Evolutionary conservation across 1,140 invertebrate genomes (phyloP), one percentile per base, ranked within the genome.

Genomic region (Ectropis grisescens): DNA sequence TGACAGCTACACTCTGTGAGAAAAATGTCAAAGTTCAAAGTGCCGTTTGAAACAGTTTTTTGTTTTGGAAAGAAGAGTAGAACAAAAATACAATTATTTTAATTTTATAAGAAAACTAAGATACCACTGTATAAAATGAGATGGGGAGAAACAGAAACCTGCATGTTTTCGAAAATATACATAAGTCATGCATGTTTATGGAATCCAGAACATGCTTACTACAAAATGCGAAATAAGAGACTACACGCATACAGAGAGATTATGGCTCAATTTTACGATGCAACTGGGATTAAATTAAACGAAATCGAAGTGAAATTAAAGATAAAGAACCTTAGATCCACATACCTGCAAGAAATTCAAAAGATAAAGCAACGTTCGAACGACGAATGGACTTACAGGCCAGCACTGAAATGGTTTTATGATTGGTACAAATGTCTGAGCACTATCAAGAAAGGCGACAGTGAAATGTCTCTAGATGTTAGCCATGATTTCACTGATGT

Each of bases 131-230:
- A n/a, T 24, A 45, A 26, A 43, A 74, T 71, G 70, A 48, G 55
- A 34, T 76, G 66, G 61, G 55, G 59, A 43, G 66, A 70, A 47
- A 44, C 41, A 5, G 59, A 61, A 35, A 74, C 71, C 14, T 53
- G 53, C 26, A 51, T 60, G 42, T 84, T 84, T 37, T 76, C 82
- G 1, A 72, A 79, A 62, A 40, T 75, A 39, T 84, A 82, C 47
- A 46, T 78, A 15, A 58, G 39, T 19, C 52, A 76, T 36, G 65
- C 79, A 45, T 56, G 47, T 24, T 49, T 84, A 13, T 84, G 81
- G 80, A 78, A 84, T 45, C 47, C 58, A 2, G 43, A 61, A 29
- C 57, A 75, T 24, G 35, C 49, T 13, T 39, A 51, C 11, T 75
- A 82, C 33, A 82, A 70, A 49, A 33, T 52, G 2, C 66, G 61